A percentile compares a stretch with the other conserved stretches of the same genome.
phyloP scores from a whole-genome alignment of 2,113 vertebrate genomes.

The Menidia beryllina region DNA sequence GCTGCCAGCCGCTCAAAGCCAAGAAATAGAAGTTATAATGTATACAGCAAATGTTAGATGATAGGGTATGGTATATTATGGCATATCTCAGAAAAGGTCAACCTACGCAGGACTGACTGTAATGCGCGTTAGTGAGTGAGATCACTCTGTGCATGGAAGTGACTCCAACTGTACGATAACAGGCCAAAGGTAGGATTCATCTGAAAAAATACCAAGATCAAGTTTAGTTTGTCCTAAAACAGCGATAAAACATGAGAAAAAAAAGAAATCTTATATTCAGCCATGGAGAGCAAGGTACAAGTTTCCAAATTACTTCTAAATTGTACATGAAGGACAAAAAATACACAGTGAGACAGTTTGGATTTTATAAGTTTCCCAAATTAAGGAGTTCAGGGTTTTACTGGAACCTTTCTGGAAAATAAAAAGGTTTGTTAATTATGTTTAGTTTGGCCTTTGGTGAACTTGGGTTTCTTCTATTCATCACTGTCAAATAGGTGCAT shows the following conservation, averaged over 20 bases:
- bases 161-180: neutral
- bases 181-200: neutral
- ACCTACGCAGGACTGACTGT: neutral
- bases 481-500: slow-evolving; percentile 6
- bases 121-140: neutral
- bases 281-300: neutral
- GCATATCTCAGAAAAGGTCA: neutral
- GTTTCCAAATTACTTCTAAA: slow-evolving; percentile 1
- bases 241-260: neutral
- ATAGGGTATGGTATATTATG: neutral
- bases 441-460: slow-evolving; percentile 1
- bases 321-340: neutral
- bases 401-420: neutral
- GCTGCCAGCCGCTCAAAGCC: slow-evolving; percentile 5
- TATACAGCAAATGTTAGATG: neutral
- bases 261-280: neutral
- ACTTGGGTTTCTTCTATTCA: neutral
- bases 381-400: neutral
- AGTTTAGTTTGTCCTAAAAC: neutral
- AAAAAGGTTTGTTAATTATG: neutral
- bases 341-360: neutral
- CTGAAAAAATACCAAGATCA: neutral
- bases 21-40: neutral
- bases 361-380: neutral
- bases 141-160: neutral